phyloP scores from a whole-genome alignment of 2,797 vertebrate genomes.

The Eupleurogrammus muticus region DNA sequence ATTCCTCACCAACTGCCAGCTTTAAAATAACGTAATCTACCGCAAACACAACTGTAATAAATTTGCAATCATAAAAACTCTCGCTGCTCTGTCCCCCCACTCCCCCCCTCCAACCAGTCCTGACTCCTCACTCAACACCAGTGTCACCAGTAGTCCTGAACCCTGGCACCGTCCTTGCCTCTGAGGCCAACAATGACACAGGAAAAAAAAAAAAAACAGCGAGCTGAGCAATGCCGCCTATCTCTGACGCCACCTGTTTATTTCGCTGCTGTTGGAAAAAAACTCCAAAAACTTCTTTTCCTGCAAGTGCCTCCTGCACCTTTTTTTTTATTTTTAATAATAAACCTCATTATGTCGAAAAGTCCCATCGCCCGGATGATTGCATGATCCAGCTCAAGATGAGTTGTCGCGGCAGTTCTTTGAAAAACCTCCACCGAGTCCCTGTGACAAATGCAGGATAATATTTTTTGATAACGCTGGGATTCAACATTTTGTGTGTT shows the following conservation, averaged over 20 bases:
- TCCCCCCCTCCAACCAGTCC: conserved; percentile 30
- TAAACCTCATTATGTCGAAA: conserved; percentile 55
- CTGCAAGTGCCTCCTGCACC: conserved; percentile 44
- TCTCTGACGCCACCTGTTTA: conserved; percentile 72
- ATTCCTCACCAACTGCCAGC: conserved; percentile 75
- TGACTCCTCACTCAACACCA: conserved; percentile 32
- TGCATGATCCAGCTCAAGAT: conserved; percentile 20
- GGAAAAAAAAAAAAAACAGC: conserved; percentile 39
- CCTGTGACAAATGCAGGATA: neutral
- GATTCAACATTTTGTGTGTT: conserved; percentile 34
- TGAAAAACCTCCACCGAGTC: conserved; percentile 21
- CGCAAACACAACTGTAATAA: conserved; percentile 61
- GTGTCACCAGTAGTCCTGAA: conserved; percentile 27
- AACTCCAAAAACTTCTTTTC: conserved; percentile 51
- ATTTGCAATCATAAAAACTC: conserved; percentile 61
- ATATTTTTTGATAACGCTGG: conserved; percentile 17
- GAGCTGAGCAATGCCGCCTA: conserved; percentile 51
- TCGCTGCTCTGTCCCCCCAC: conserved; percentile 11
- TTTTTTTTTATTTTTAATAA: no score
- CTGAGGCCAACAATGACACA: conserved; percentile 30
- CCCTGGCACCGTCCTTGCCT: conserved; percentile 38
- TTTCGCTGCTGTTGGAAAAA: conserved; percentile 54
- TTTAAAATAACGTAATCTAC: conserved; percentile 67
- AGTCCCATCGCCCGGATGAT: conserved; percentile 41
- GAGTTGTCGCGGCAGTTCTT: neutral